These are phyloP conservation scores for Macrosoma leucophasiata DNA, from an alignment of 2,888 invertebrate species.

Conservation along the genomic window DNA sequence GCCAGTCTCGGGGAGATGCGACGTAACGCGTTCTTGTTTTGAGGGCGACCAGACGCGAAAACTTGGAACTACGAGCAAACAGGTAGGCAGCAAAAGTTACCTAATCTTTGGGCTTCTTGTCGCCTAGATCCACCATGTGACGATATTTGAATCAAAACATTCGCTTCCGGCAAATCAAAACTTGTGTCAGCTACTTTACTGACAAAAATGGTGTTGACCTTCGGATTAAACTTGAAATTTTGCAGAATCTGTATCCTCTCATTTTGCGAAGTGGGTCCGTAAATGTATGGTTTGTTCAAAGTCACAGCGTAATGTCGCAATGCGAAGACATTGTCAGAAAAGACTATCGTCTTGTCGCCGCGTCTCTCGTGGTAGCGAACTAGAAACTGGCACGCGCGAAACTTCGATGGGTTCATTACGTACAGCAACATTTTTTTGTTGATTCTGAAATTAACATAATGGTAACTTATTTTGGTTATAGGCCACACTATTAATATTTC, in stretches of 20 bases:
- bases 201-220: slow-evolving; percentile 99
- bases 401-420: slow-evolving; percentile 99
- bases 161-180: slow-evolving; percentile 99
- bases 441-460: slow-evolving; percentile 78
- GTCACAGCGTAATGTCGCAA: slow-evolving; percentile 97
- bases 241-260: slow-evolving; percentile 98
- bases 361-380: slow-evolving; percentile 93
- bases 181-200: slow-evolving; percentile 99
- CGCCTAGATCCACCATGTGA: slow-evolving; percentile 98
- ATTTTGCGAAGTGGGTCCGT: slow-evolving; percentile 96
- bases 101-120: slow-evolving; percentile 98
- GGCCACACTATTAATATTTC: too few species aligned
- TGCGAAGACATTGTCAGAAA: slow-evolving; percentile 99
- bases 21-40: too few species aligned
- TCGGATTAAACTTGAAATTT: slow-evolving; percentile 99
- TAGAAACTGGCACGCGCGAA: slow-evolving; percentile 96
- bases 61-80: too few species aligned
- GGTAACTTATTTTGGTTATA: too few species aligned
- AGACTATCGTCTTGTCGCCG: slow-evolving; percentile 99
- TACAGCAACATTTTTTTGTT: slow-evolving; percentile 94
- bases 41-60: too few species aligned
- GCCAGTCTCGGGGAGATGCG: too few species aligned
- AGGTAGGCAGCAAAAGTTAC: slow-evolving; percentile 43
- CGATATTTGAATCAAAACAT: slow-evolving; percentile 98
- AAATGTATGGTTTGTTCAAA: slow-evolving; percentile 98